phyloP scores from a whole-genome alignment of 2,797 vertebrate genomes.

The Pangasius larnaudii region DNA sequence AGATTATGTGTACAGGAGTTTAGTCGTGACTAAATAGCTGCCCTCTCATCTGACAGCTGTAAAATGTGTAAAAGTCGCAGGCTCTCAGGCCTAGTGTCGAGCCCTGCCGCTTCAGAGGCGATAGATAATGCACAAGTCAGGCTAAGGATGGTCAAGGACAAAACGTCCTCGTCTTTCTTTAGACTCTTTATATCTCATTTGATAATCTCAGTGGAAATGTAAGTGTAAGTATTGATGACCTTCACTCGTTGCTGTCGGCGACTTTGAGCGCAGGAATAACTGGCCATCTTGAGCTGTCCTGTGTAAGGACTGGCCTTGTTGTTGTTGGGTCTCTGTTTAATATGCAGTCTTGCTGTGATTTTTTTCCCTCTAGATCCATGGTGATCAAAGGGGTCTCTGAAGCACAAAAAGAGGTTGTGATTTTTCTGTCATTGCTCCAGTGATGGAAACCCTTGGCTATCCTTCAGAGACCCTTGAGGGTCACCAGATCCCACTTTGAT shows the following conservation, averaged over 20 bases:
- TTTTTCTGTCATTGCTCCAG: background rate
- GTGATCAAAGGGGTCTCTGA: background rate
- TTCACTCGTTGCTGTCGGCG: conserved; percentile 3
- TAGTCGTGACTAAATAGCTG: background rate
- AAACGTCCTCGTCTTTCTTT: background rate
- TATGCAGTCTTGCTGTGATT: background rate
- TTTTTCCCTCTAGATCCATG: background rate
- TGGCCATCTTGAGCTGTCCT: background rate
- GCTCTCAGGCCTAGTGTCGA: conserved; percentile 13
- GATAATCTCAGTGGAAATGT: background rate
- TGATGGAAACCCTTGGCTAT: background rate
- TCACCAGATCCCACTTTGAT: conserved; percentile 8
- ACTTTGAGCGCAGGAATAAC: background rate
- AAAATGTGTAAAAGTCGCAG: conserved; percentile 43
- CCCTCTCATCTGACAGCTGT: conserved; percentile 15
- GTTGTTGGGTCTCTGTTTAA: background rate
- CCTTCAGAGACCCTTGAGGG: conserved; percentile 2
- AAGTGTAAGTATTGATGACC: conserved; percentile 25
- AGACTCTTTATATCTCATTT: background rate
- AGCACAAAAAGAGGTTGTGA: background rate
- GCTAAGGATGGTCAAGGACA: background rate
- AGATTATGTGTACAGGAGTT: background rate
- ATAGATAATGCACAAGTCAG: background rate
- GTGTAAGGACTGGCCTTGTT: background rate
- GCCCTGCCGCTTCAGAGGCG: background rate